phyloP scores from a whole-genome alignment of 2,113 vertebrate genomes.

The Cygnus buccinator region DNA sequence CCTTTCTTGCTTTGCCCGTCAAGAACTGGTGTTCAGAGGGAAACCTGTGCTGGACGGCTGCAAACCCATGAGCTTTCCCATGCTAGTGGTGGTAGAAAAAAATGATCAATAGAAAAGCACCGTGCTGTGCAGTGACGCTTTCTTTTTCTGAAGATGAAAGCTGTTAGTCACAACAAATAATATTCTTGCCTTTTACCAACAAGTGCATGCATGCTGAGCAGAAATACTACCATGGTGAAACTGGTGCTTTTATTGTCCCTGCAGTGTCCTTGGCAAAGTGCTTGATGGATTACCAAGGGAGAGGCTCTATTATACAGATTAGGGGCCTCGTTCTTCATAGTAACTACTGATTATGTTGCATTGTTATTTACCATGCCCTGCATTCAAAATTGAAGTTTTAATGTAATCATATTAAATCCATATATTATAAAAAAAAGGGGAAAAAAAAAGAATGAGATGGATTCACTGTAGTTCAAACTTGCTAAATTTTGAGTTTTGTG shows the following conservation, averaged over 20 bases:
- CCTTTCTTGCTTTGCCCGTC: background rate
- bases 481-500: background rate
- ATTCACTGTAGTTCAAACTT: background rate
- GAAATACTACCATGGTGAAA: background rate
- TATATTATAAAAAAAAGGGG: background rate
- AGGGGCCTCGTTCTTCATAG: background rate
- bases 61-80: background rate
- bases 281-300: background rate
- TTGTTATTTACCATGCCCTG: conserved; percentile 5
- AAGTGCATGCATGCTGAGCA: background rate
- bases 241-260: background rate
- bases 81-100: background rate
- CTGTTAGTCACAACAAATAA: background rate
- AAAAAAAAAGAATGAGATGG: rapidly evolving
- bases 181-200: background rate
- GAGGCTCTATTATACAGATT: background rate
- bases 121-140: background rate
- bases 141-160: background rate
- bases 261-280: background rate
- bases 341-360: background rate
- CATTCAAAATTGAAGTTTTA: background rate
- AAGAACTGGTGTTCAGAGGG: background rate
- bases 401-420: background rate
- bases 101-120: background rate
- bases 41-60: background rate